Conservation (phyloP, 2,797 vertebrate species). For the Tenualosa thibaudeaui region DNA sequence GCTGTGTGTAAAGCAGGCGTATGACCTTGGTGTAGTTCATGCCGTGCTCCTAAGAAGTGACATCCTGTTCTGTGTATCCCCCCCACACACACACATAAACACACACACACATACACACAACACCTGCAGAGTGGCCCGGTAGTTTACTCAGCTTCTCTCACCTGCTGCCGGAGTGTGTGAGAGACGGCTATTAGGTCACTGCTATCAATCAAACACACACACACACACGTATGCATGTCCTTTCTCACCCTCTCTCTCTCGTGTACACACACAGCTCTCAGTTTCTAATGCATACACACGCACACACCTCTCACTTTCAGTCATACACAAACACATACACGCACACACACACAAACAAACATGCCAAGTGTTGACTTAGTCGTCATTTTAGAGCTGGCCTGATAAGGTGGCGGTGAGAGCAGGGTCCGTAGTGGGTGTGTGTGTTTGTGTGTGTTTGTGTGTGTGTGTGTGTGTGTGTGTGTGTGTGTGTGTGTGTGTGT, state of each 20-base stretch:
- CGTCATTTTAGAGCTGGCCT: background rate
- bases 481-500: conserved; percentile 34
- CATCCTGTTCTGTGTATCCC: background rate
- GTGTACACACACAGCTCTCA: background rate
- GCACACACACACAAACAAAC: background rate
- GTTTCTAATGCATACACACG: background rate
- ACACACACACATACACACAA: conserved; percentile 2
- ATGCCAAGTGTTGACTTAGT: background rate
- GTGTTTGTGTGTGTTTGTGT: conserved; percentile 25
- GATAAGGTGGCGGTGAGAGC: conserved; percentile 7
- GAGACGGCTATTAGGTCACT: too few relatives aligned
- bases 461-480: conserved; percentile 25
- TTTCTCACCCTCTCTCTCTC: background rate
- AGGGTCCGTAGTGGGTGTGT: background rate
- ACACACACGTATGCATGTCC: background rate
- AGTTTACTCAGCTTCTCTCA: too few relatives aligned
- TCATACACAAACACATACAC: background rate
- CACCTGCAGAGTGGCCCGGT: background rate
- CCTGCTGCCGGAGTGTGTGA: too few relatives aligned
- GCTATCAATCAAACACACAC: too few relatives aligned
- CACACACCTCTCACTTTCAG: background rate
- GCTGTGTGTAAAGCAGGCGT: too few relatives aligned
- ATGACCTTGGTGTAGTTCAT: too few relatives aligned
- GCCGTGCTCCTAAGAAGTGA: too few relatives aligned
- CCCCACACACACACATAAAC: too few relatives aligned